Conservation (phyloP, 2,113 vertebrate genomes). For the Eulemur rufifrons region DNA sequence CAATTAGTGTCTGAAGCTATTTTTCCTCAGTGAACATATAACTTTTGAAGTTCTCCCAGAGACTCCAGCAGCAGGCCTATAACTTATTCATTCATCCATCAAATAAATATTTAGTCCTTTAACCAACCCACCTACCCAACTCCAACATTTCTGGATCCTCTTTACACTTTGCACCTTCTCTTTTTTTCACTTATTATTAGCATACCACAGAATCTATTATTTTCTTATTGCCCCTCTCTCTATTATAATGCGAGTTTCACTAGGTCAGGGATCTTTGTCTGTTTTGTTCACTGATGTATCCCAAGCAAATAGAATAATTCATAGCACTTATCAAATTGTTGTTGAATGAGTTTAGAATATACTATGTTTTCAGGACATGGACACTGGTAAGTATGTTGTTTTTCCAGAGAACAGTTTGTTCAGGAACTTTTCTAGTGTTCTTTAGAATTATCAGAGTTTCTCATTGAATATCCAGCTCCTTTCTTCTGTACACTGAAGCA, state of each 20-base stretch:
- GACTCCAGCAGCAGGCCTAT: neutral
- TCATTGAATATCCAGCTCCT: neutral
- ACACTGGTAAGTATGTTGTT: neutral
- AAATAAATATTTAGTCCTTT: neutral
- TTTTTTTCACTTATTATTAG: neutral
- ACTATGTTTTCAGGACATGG: neutral
- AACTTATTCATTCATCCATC: neutral
- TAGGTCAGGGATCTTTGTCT: neutral
- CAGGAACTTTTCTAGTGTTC: neutral
- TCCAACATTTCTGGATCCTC: neutral
- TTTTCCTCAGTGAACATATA: neutral
- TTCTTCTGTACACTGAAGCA: neutral
- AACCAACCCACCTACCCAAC: no score
- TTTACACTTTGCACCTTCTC: neutral
- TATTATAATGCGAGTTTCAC: neutral
- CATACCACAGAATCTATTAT: neutral
- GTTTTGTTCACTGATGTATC: neutral
- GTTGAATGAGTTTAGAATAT: constrained; percentile 20
- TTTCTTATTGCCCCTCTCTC: neutral
- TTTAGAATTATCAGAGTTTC: neutral
- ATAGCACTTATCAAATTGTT: neutral
- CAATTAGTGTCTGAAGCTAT: neutral
- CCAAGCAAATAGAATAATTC: neutral
- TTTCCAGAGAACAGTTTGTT: neutral
- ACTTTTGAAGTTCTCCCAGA: neutral